These are phyloP conservation scores for Macroramphosus scolopax DNA, from an alignment of 2,797 vertebrate species.

Conservation along the genomic window DNA sequence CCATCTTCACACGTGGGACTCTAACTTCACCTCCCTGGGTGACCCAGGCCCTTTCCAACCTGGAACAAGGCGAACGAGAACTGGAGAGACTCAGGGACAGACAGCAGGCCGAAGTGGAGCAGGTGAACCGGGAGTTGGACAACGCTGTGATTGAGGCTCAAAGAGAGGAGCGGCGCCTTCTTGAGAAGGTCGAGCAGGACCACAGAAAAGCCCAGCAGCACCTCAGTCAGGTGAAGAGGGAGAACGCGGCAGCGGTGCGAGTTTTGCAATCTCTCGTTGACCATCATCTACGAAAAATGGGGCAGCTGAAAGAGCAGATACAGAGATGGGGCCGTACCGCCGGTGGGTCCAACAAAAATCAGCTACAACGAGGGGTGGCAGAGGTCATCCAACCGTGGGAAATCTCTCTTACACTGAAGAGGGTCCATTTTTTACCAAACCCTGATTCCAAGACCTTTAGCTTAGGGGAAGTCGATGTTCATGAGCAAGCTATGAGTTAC, in stretches of 20 bases:
- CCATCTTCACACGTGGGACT: slow-evolving; percentile 48
- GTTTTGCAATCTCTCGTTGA: slow-evolving; percentile 73
- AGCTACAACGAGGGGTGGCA: slow-evolving; percentile 65
- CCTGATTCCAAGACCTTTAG: slow-evolving; percentile 41
- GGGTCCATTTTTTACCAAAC: slow-evolving; percentile 59
- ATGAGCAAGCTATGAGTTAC: slow-evolving; percentile 72
- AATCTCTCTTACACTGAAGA: slow-evolving; percentile 76
- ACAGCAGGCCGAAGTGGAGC: slow-evolving; percentile 71
- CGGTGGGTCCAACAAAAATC: slow-evolving; percentile 64
- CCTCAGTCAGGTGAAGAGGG: slow-evolving; percentile 74
- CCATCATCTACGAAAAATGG: slow-evolving; percentile 69
- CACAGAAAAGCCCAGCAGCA: slow-evolving; percentile 64
- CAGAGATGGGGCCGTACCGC: slow-evolving; percentile 68
- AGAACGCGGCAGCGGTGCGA: slow-evolving; percentile 69
- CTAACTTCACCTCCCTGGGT: slow-evolving; percentile 64
- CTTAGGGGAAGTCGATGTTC: slow-evolving; percentile 69
- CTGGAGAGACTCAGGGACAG: slow-evolving; percentile 67
- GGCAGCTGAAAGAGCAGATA: slow-evolving; percentile 73
- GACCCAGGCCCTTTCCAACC: slow-evolving; percentile 67
- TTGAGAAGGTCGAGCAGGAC: slow-evolving; percentile 71
- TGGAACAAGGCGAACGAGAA: slow-evolving; percentile 69
- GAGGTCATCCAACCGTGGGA: slow-evolving; percentile 78
- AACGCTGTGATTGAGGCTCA: slow-evolving; percentile 66
- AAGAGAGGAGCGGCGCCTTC: slow-evolving; percentile 70
- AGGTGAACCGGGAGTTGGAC: slow-evolving; percentile 70